These are phyloP conservation scores for Desmophyllum pertusum DNA, from an alignment of 92 coral and sea anemone genomes.

Conservation along the genomic window DNA sequence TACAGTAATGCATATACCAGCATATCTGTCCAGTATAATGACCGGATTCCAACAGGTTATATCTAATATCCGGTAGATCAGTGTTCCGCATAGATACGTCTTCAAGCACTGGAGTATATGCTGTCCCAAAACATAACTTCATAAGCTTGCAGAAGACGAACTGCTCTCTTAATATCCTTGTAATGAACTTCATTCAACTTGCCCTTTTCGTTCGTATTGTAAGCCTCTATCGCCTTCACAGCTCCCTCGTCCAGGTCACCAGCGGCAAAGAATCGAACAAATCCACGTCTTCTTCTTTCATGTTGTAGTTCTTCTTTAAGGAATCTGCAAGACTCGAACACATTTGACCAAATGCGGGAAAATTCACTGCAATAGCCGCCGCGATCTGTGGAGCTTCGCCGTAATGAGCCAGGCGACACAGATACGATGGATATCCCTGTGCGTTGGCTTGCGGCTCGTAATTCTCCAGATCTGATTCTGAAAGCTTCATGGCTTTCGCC, in stretches of 20 bases:
- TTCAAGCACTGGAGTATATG: slow-evolving; percentile 15
- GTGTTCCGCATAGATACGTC: not conserved
- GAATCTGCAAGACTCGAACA: slow-evolving; percentile 26
- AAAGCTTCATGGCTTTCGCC: slow-evolving; percentile 33
- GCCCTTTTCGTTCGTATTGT: slow-evolving; percentile 1
- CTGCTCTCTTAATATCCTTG: slow-evolving; percentile 27
- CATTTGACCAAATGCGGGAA: slow-evolving; percentile 36
- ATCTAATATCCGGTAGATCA: not conserved
- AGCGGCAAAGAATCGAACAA: slow-evolving; percentile 25
- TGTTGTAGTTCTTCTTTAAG: slow-evolving; percentile 29
- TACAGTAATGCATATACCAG: not conserved
- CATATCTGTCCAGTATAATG: not conserved
- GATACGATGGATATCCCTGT: slow-evolving; percentile 32
- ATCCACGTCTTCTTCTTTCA: slow-evolving; percentile 29
- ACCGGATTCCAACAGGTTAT: not conserved
- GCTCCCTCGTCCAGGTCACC: slow-evolving; percentile 32
- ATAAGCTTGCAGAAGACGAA: slow-evolving; percentile 34
- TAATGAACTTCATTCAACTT: slow-evolving; percentile 17
- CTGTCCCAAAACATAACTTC: slow-evolving; percentile 50
- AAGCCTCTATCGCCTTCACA: slow-evolving; percentile 23
- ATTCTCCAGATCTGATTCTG: slow-evolving; percentile 18
- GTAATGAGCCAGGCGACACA: slow-evolving; percentile 27
- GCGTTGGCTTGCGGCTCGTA: slow-evolving; percentile 39
- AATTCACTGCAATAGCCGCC: slow-evolving; percentile 34
- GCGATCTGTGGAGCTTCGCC: slow-evolving; percentile 43